A percentile compares a stretch with the other conserved stretches of the same genome.
These are phyloP conservation scores for Netelia inedita DNA, from an alignment of 2,888 invertebrate species.

Conservation along the genomic window DNA sequence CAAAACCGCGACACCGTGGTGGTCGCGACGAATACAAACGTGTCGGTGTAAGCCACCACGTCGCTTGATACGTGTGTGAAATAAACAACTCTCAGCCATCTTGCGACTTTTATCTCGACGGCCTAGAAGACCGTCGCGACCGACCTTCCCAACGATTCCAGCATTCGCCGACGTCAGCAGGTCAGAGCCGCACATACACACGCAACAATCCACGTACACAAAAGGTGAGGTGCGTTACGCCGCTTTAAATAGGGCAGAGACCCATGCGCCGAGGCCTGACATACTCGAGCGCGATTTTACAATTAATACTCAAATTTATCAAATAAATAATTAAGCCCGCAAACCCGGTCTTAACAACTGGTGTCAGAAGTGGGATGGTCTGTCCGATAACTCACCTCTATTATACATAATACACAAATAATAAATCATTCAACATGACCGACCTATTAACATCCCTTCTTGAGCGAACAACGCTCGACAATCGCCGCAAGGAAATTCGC, in stretches of 20 bases:
- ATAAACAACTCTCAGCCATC: too few species aligned
- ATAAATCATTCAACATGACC: too few species aligned
- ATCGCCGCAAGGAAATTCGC: not conserved
- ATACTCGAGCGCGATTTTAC: not conserved
- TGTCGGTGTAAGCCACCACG: too few species aligned
- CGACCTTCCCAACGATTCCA: not conserved
- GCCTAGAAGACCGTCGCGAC: too few species aligned
- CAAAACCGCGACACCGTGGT: too few species aligned
- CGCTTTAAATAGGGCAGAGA: not conserved
- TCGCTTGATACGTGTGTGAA: too few species aligned
- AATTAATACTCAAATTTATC: not conserved
- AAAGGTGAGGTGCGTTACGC: slow-evolving; percentile 1
- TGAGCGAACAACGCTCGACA: not conserved
- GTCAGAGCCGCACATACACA: not conserved
- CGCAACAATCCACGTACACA: not conserved
- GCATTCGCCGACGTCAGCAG: too few species aligned
- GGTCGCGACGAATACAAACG: too few species aligned
- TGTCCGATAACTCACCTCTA: not conserved
- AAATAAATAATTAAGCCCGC: not conserved
- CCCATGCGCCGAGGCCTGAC: not conserved
- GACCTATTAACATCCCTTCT: not conserved
- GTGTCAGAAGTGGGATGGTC: not conserved
- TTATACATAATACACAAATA: too few species aligned
- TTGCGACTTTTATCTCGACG: too few species aligned
- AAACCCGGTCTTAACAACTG: not conserved